These are phyloP conservation scores for Mamestra configurata DNA, from an alignment of 1,140 invertebrate genomes.

Conservation along the genomic window DNA sequence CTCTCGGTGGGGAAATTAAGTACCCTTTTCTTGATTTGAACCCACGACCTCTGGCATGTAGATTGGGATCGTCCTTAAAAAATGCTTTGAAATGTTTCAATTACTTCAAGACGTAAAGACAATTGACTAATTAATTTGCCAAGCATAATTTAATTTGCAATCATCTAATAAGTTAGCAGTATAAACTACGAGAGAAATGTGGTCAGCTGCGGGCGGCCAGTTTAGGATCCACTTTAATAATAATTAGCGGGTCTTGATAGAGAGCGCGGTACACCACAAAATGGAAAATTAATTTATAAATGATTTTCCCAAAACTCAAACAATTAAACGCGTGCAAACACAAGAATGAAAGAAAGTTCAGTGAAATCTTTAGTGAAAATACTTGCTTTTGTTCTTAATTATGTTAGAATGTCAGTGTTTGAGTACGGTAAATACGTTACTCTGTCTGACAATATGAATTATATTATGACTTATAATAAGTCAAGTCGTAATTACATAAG, in stretches of 20 bases:
- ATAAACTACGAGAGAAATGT: not conserved
- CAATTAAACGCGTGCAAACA: conserved; percentile 4
- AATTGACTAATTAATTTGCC: not conserved
- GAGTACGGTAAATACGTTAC: too few relatives aligned
- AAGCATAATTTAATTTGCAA: not conserved
- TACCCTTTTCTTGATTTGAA: too few relatives aligned
- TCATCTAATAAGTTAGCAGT: not conserved
- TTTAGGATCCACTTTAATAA: conserved; percentile 2
- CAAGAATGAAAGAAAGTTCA: not conserved
- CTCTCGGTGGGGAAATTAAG: too few relatives aligned
- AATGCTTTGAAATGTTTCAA: too few relatives aligned
- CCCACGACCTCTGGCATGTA: too few relatives aligned
- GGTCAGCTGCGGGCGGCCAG: conserved; percentile 3
- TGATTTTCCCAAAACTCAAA: not conserved
- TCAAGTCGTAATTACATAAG: not conserved
- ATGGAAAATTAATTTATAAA: conserved; percentile 14
- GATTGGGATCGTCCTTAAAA: too few relatives aligned
- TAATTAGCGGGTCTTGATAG: not conserved
- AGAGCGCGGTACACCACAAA: not conserved
- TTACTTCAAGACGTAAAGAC: too few relatives aligned
- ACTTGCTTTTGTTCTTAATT: not conserved
- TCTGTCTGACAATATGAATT: too few relatives aligned
- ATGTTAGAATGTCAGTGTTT: too few relatives aligned
- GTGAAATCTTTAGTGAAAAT: not conserved
- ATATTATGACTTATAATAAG: not conserved